Base-by-base conservation (phyloP, 2,797 vertebrate genomes). In the Selene dorsalis region DNA sequence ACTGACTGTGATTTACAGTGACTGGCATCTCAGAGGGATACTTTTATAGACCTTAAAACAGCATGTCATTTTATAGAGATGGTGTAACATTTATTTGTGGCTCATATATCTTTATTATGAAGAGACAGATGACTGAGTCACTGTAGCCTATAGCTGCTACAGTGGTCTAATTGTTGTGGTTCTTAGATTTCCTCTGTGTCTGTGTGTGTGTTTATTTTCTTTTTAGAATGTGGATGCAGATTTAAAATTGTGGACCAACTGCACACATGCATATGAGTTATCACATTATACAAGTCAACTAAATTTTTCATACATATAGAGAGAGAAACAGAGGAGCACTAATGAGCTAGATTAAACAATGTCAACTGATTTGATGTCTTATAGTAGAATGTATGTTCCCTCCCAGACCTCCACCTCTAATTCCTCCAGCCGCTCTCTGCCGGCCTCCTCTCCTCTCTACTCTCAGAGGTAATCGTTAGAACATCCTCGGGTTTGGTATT, bases 381-480 rank as follows among this genome's bases (percentile, higher is more conserved):
- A 16, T 4, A 55, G 22, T 61, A 48, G 20, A 28, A n/a, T 48
- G 16, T 13, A 32, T 38, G 52, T 65, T 73, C 62, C 39, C 28
- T 41, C n/a, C 63, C 41, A 71, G 62, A 22, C 72, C 39, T 63
- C 55, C 26, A 52, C 69, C 57, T 67, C 38, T 77, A 70, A 79
- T 80, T 71, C 59, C 52, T 59, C 47, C 57, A 7, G 35, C 68
- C 73, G 20, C 61, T 65, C 47, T 48, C 63, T 18, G 14, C 77
- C 26, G 22, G 0, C 61, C 63, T 75, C 50, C 6, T 43, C 26
- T 66, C 48, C 30, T 67, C 38, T 77, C 50, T 87, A 84, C 86
- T 87, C 92, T 92, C 89, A 14, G 71, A 91, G 90, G 91, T 85
- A 77, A 90, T 94, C 80, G 72, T 92, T 93, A 92, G 78, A 83